These are phyloP conservation scores for Apogon talboti DNA, from an alignment of 2,797 vertebrate genomes.

Conservation along the genomic window DNA sequence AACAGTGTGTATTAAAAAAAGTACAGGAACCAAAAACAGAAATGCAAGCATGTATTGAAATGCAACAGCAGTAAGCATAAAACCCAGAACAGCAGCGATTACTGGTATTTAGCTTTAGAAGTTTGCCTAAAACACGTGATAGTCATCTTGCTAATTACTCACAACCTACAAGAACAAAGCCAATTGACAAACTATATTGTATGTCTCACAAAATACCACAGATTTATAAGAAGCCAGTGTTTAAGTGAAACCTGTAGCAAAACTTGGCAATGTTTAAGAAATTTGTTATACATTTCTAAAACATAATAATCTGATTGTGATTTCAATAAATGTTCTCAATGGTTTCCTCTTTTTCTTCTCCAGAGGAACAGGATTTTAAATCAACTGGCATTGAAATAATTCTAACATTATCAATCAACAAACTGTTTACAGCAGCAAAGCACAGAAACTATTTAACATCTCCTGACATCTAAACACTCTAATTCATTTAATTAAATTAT, in stretches of 20 bases:
- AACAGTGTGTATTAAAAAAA: too few species aligned
- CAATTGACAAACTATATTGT: too few species aligned
- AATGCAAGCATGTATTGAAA: background rate
- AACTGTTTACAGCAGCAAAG: background rate
- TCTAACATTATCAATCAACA: background rate
- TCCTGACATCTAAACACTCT: too few species aligned
- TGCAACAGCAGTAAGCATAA: background rate
- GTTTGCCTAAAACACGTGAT: conserved; percentile 6
- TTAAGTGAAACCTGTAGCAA: background rate
- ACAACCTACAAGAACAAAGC: background rate
- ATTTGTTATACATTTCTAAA: background rate
- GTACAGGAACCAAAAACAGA: too few species aligned
- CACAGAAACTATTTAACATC: background rate
- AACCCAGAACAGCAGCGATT: background rate
- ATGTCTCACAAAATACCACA: background rate
- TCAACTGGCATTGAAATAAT: too few species aligned
- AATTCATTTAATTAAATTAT: background rate
- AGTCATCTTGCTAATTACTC: background rate
- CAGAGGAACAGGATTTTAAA: background rate
- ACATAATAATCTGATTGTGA: background rate
- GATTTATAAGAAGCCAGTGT: background rate
- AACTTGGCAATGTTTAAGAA: background rate
- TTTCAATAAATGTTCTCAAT: too few species aligned
- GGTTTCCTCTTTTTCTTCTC: background rate
- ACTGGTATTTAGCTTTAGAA: background rate